A percentile compares a stretch with the other conserved stretches of the same genome.
Conservation (phyloP, 2,888 invertebrate genomes). For the Pterobdella sp. region DNA sequence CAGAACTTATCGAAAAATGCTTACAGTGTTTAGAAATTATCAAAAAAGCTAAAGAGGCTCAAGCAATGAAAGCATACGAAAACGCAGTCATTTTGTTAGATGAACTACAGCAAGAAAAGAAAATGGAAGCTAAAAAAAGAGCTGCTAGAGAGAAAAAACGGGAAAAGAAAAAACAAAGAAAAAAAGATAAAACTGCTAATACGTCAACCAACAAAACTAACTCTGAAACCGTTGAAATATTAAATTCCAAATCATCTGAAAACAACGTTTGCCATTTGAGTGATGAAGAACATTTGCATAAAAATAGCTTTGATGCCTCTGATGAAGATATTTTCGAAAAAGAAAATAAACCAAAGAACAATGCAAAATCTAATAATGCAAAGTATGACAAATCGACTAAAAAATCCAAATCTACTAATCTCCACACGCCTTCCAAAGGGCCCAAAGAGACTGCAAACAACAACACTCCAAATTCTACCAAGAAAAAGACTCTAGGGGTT, state of each 20-base stretch:
- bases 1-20: constrained; percentile 83
- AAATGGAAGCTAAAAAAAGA: constrained; percentile 78
- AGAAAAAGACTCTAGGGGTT: not conserved
- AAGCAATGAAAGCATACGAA: constrained; percentile 93
- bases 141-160: constrained; percentile 81
- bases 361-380: not conserved
- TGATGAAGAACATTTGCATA: not conserved
- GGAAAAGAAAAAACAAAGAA: constrained; percentile 65
- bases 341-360: not conserved
- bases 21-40: constrained; percentile 90
- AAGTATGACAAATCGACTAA: not conserved
- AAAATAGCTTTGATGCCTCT: not conserved
- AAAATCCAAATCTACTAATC: constrained; percentile 4
- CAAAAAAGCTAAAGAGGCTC: constrained; percentile 89
- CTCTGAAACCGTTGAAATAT: constrained; percentile 32
- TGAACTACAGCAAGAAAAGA: constrained; percentile 86
- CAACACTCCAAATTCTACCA: not conserved
- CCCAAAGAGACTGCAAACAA: not conserved
- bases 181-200: constrained; percentile 57
- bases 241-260: constrained; percentile 43
- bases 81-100: constrained; percentile 91
- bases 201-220: constrained; percentile 43
- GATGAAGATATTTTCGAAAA: constrained; percentile 17
- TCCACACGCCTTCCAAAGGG: not conserved
- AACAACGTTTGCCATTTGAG: constrained; percentile 52